Evolutionary conservation across 2,797 vertebrate genomes (phyloP), one percentile per base, ranked within the genome.

Genomic region (Dicrostonyx torquatus): DNA sequence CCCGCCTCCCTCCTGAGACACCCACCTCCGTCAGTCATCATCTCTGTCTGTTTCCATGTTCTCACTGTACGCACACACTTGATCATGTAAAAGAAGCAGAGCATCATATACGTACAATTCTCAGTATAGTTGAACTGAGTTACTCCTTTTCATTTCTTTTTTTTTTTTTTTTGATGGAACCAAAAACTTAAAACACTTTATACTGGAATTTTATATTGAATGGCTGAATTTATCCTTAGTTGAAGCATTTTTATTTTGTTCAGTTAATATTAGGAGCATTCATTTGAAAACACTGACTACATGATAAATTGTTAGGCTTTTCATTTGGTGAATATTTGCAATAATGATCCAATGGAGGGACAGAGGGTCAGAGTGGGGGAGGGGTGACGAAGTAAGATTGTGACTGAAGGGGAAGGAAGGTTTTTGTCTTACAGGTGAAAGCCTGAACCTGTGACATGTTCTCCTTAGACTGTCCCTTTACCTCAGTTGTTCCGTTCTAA

Each of bases 111-210:
- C 50, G 85, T 48, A 73, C 0, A 2, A 64, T 45, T 90, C 40
- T 93, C 87, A 96, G 76, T 79, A 10, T 29, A 83, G n/a, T 75
- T 83, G 62, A 43, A 60, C 13, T 90, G 76, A 29, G 45, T 62
- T 66, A 55, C 72, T 68, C 82, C 31, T 93, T 79, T 92, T 50
- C 1, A 18, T 76, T 76, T 62, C 91, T 91, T 77, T 24, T 62
- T 11, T 62, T 24, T 24, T 87, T 93, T 43, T 66, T 34, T 76
- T 70, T 78, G 53, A 40, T 80, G 29, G 26, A 78, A 17, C 29
- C 50, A 93, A 89, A 94, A 95, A 62, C 37, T 77, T 86, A 89
- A 68, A 95, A 93, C 24, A 48, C 64, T 92, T 96, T 64, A 73
- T 87, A 64, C 37, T 76, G 75, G n/a, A 68, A 85, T 68, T 68